Conservation (phyloP, 2,113 vertebrate species). For the Herpailurus yagouaroundi region DNA sequence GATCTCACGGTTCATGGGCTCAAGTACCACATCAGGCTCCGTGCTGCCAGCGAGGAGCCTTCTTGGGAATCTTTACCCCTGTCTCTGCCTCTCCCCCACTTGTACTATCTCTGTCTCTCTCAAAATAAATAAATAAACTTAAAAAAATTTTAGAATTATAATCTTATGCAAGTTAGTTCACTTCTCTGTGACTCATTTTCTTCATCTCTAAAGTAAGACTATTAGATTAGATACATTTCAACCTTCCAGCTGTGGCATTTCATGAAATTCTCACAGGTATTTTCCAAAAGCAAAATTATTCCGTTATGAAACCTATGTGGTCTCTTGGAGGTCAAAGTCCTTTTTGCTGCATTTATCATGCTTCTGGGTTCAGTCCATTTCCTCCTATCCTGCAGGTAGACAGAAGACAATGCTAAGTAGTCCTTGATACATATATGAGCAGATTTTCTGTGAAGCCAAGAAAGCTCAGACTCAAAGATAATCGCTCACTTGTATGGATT, state of each 20-base stretch:
- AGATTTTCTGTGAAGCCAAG: neutral
- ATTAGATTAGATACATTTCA: neutral
- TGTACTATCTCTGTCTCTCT: no score
- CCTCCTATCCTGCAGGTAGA: neutral
- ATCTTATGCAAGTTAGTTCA: neutral
- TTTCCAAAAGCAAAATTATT: neutral
- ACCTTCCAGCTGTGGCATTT: neutral
- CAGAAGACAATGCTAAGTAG: neutral
- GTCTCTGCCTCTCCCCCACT: no score
- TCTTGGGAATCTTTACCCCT: no score
- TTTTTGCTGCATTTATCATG: neutral
- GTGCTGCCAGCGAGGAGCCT: no score
- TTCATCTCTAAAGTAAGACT: neutral
- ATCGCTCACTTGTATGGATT: neutral
- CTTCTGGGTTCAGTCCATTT: neutral
- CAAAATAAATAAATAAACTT: no score
- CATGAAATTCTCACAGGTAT: neutral
- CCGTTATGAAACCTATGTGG: neutral
- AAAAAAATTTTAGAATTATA: neutral
- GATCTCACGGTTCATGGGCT: no score
- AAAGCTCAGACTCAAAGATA: neutral
- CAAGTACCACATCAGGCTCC: no score
- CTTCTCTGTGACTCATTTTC: neutral
- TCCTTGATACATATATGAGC: accelerated
- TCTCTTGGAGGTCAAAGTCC: neutral